Base-by-base conservation (phyloP, 2,888 invertebrate species). In the Hirtodrosophila duncani region DNA sequence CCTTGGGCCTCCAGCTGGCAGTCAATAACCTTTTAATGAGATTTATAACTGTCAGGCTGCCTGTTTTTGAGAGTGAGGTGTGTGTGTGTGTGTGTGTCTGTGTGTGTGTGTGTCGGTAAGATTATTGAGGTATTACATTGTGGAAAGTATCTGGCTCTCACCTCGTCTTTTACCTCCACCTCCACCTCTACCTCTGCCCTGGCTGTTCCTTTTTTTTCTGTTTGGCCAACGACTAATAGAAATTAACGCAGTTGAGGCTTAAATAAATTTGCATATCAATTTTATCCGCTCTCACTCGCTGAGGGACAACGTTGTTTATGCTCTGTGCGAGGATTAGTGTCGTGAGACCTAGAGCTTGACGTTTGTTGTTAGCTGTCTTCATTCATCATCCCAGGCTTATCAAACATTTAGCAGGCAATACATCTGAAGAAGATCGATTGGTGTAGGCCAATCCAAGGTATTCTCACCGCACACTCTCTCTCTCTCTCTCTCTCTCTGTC, bases 1-100 rank as follows among this genome's bases (percentile, higher is more conserved):
- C 67, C 70, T 70, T 55, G 50, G 34, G 36, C 44, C 55, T 31
- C 41, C 17, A 18, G 3, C 7, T 16, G 34, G 67, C 53, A 77
- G 75, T 77, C 75, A 77, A 77, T 80, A 77, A 77, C 75, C 75
- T 80, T 70, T 77, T 80, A 80, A 77, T 77, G 80, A 77, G 78
- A 77, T 77, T 80, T 77, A 70, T 62, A 72, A 72, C 77, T 77
- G 80, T 63, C 80, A 62, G 55, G 37, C 56, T 49, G 43, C 42
- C 52, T 42, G 36, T 56, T 51, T n/a, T n/a, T n/a, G n/a, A n/a
- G n/a, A n/a, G 31, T 50, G 59, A 33, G 42, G 53, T 27, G 34
- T 46, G 11, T 8, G 20, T 14, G 16, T 16, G 18, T 27, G 24
- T 43, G 37, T 8, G 29, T 27, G 13, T 37, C 50, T 29, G 69